phyloP scores from a whole-genome alignment of 2,888 invertebrate species.

The Amphipyra berbera region DNA sequence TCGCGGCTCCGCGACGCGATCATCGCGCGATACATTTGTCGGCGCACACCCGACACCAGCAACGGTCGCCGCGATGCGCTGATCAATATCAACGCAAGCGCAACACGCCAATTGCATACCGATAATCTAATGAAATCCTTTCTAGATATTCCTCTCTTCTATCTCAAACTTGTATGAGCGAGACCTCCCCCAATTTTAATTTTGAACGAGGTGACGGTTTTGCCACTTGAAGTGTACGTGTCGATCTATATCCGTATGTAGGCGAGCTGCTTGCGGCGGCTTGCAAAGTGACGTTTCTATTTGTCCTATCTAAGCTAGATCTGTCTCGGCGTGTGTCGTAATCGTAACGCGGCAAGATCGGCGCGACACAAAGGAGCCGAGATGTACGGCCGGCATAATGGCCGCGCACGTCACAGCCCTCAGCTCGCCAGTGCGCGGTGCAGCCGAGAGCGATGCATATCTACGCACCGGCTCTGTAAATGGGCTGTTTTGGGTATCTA shows the following conservation, averaged over 20 bases:
- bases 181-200: conserved; percentile 66
- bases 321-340: conserved; percentile 86
- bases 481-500: conserved; percentile 88
- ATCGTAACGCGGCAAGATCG: conserved; percentile 85
- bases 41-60: conserved; percentile 77
- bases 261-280: conserved; percentile 78
- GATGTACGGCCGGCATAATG: conserved; percentile 86
- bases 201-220: conserved; percentile 73
- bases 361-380: conserved; percentile 86
- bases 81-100: conserved; percentile 80
- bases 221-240: conserved; percentile 77
- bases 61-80: conserved; percentile 69
- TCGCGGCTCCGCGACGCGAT: conserved; percentile 79
- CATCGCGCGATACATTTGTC: conserved; percentile 88
- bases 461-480: conserved; percentile 86
- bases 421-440: conserved; percentile 68
- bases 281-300: conserved; percentile 89
- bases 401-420: conserved; percentile 83
- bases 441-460: conserved; percentile 86
- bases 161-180: conserved; percentile 42
- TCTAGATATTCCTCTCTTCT: conserved; percentile 62
- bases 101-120: conserved; percentile 81
- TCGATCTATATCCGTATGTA: conserved; percentile 75
- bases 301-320: conserved; percentile 85
- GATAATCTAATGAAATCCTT: conserved; percentile 82